Evolutionary conservation across 2,888 invertebrate genomes (phyloP).

Genomic region (Tinea pellionella): DNA sequence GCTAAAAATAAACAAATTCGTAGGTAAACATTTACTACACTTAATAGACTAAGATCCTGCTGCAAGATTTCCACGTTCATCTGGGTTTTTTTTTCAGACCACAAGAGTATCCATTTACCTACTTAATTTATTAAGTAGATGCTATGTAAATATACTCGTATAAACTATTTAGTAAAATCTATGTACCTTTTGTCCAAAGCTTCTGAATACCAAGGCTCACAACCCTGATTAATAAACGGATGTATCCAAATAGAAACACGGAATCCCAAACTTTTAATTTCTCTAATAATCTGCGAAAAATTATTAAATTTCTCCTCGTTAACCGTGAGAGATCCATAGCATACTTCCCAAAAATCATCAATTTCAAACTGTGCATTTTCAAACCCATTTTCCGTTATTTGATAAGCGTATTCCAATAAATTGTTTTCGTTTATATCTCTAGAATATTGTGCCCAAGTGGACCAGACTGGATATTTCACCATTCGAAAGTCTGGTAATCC

Average conservation of each 20-base stretch:
- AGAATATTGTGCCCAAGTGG: conserved; percentile 85
- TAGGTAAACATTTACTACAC: too few species aligned
- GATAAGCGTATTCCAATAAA: conserved; percentile 73
- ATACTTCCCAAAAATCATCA: conserved; percentile 88
- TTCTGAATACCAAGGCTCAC: conserved; percentile 69
- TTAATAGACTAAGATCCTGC: too few species aligned
- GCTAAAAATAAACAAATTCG: conserved; percentile 35
- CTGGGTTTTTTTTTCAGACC: too few species aligned
- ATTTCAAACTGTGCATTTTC: conserved; percentile 83
- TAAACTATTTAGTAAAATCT: neutral
- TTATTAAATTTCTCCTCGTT: conserved; percentile 77
- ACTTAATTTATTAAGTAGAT: too few species aligned
- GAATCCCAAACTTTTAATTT: conserved; percentile 74
- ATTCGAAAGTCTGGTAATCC: conserved; percentile 74
- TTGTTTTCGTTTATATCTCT: conserved; percentile 70
- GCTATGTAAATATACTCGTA: too few species aligned
- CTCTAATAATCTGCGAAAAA: conserved; percentile 68
- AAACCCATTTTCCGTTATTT: conserved; percentile 74
- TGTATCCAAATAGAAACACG: conserved; percentile 87
- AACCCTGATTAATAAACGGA: conserved; percentile 84
- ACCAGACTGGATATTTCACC: conserved; percentile 87
- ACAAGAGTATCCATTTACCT: too few species aligned
- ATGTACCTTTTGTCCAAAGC: conserved; percentile 68
- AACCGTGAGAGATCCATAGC: conserved; percentile 84
- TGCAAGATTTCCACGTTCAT: too few species aligned